A percentile compares a stretch with the other conserved stretches of the same genome.
Conservation (phyloP, 2,113 vertebrate genomes). For the Mesembrinibis cayennensis region DNA sequence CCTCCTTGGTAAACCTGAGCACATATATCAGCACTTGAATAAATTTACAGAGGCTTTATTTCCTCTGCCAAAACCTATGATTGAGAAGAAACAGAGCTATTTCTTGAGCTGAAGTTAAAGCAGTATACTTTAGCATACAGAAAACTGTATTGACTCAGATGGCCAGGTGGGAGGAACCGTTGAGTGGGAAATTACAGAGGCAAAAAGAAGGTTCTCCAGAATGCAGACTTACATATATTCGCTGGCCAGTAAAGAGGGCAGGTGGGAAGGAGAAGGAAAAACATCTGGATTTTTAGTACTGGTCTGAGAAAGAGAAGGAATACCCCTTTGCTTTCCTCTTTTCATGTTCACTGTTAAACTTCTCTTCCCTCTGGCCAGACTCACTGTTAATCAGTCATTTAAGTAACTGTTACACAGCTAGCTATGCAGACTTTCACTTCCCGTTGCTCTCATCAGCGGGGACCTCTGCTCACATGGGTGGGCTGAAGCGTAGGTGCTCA, state of each 20-base stretch:
- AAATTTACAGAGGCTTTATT: background rate
- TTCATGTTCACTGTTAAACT: background rate
- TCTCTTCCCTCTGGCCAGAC: background rate
- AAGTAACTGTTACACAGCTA: background rate
- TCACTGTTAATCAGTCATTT: background rate
- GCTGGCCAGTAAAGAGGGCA: background rate
- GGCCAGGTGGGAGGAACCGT: background rate
- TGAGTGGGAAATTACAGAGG: background rate
- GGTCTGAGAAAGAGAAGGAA: background rate
- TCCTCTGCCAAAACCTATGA: background rate
- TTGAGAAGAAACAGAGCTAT: background rate
- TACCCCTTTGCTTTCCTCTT: background rate
- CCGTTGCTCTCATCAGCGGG: background rate
- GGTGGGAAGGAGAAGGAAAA: background rate
- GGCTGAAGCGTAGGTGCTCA: background rate
- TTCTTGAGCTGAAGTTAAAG: background rate
- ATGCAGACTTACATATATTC: background rate
- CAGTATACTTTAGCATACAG: background rate
- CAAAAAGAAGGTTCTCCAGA: background rate
- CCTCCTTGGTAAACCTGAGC: background rate
- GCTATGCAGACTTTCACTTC: background rate
- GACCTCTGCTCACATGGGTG: background rate
- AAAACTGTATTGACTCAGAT: background rate
- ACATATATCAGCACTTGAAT: background rate
- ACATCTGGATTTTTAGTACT: background rate